Conservation (phyloP, 2,113 vertebrate genomes). For the Piprites chloris region DNA sequence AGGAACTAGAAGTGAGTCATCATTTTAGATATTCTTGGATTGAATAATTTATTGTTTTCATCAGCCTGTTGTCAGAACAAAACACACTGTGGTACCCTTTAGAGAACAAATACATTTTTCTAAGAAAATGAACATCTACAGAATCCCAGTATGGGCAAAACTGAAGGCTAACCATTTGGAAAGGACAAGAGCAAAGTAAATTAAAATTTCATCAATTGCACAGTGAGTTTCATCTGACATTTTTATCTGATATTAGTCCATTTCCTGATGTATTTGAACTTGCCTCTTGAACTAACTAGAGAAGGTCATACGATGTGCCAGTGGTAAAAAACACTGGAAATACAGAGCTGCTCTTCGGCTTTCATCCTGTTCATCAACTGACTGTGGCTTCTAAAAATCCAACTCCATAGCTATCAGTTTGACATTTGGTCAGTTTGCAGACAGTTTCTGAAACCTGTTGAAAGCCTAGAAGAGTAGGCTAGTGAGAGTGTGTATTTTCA, state of each 20-base stretch:
- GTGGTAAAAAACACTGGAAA: background rate
- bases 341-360: background rate
- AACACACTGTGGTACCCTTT: background rate
- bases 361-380: background rate
- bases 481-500: background rate
- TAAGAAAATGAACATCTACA: constrained; percentile 26
- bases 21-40: background rate
- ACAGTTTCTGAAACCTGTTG: background rate
- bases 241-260: background rate
- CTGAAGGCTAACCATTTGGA: constrained; percentile 4
- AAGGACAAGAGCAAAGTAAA: constrained; percentile 23
- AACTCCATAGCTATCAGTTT: background rate
- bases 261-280: background rate
- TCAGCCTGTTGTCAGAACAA: constrained; percentile 13
- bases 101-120: constrained; percentile 49
- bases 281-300: background rate
- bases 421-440: background rate
- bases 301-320: background rate
- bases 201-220: constrained; percentile 21
- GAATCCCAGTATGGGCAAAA: background rate
- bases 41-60: constrained; percentile 62
- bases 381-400: background rate
- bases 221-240: background rate
- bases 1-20: background rate
- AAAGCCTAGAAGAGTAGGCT: background rate